Evolutionary conservation across 2,888 invertebrate species (phyloP).

Genomic region (Myathropa florea): DNA sequence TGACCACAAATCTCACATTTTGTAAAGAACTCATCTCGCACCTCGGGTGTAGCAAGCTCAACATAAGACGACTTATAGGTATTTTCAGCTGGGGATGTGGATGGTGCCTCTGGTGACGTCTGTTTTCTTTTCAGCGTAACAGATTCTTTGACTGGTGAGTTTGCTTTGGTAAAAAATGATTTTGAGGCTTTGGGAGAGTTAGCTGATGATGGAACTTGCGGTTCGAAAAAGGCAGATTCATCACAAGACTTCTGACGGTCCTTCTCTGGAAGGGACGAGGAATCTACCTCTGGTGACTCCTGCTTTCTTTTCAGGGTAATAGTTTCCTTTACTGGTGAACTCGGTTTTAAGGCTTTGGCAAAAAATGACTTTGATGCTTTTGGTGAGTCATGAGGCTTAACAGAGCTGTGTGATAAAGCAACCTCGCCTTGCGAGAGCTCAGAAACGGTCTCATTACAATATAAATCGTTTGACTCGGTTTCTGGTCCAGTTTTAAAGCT

Average conservation of each 20-base stretch:
- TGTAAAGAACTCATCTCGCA: constrained; percentile 72
- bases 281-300: neutral
- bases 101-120: neutral
- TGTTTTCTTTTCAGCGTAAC: constrained; percentile 14
- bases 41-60: constrained; percentile 75
- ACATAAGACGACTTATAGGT: constrained; percentile 75
- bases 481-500: neutral
- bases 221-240: constrained; percentile 70
- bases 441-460: constrained; percentile 29
- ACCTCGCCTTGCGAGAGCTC: constrained; percentile 23
- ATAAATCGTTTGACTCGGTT: constrained; percentile 3
- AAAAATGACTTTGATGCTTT: constrained; percentile 20
- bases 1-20: constrained; percentile 86
- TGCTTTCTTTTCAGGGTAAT: constrained; percentile 37
- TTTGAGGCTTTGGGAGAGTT: neutral
- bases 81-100: neutral
- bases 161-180: constrained; percentile 8
- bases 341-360: neutral
- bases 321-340: neutral
- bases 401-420: neutral
- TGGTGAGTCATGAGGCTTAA: neutral
- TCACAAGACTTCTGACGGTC: constrained; percentile 74
- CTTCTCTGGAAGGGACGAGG: neutral
- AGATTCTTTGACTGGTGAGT: neutral
- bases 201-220: constrained; percentile 4